Evolutionary conservation across 2,797 vertebrate genomes (phyloP).

Genomic region (Mormyrops boulengeri): DNA sequence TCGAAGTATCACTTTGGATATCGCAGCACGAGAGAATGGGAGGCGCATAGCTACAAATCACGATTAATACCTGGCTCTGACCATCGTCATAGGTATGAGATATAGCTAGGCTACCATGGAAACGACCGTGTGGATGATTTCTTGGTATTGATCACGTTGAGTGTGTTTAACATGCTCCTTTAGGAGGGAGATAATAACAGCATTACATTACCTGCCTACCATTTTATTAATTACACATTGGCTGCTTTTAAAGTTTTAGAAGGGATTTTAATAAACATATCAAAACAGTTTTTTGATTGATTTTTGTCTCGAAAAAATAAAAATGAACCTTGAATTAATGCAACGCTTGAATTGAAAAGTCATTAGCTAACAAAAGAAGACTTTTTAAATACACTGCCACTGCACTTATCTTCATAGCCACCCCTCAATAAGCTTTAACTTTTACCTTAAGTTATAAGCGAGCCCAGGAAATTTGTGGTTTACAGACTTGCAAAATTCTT

Average conservation of each 20-base stretch:
- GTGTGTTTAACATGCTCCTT: neutral
- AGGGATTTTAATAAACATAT: neutral
- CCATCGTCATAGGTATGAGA: neutral
- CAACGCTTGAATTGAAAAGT: neutral
- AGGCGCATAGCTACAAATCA: neutral
- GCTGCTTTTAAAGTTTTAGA: neutral
- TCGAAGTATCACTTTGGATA: constrained; percentile 2
- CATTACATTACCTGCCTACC: neutral
- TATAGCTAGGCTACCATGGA: neutral
- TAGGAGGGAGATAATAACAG: neutral
- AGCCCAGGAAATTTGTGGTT: neutral
- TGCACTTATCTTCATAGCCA: neutral
- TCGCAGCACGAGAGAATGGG: neutral
- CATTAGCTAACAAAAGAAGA: neutral
- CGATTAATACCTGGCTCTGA: constrained; percentile 11
- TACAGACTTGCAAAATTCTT: neutral
- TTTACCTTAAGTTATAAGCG: neutral
- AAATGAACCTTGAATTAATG: neutral
- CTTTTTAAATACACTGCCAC: neutral
- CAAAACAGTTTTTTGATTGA: neutral
- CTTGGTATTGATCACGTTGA: constrained; percentile 8
- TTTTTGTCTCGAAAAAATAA: neutral
- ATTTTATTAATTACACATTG: neutral
- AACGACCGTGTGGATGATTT: neutral
- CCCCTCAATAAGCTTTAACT: neutral